phyloP scores from a whole-genome alignment of 2,113 vertebrate species.

The Mesoclemmys tuberculata region DNA sequence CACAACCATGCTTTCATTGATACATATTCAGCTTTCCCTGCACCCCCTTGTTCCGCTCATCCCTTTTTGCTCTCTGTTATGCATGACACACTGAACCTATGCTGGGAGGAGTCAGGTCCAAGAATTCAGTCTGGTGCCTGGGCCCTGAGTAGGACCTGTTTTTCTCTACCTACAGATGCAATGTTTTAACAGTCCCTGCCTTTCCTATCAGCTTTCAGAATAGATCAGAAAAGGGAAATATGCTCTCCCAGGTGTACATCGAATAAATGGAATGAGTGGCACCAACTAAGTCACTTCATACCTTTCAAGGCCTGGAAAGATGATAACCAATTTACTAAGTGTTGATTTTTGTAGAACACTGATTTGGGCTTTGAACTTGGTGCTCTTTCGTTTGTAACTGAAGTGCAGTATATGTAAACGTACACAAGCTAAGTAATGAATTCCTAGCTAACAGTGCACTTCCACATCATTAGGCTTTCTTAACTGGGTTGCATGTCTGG shows the following conservation, averaged over 20 bases:
- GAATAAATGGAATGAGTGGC: not conserved
- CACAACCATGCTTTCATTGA: not conserved
- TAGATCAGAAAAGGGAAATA: not conserved
- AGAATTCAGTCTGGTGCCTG: not conserved
- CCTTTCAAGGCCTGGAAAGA: not conserved
- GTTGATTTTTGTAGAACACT: not conserved
- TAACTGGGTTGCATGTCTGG: not conserved
- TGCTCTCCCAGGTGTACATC: not conserved
- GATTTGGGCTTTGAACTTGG: not conserved
- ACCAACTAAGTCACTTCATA: fast-evolving
- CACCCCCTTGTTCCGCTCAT: not conserved
- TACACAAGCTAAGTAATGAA: fast-evolving
- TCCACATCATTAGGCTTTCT: not conserved
- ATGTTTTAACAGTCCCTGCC: not conserved
- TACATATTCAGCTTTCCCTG: not conserved
- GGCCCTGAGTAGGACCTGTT: not conserved
- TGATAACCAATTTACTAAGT: not conserved
- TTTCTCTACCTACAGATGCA: not conserved
- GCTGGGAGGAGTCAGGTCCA: not conserved
- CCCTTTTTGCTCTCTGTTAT: not conserved
- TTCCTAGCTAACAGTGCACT: not conserved
- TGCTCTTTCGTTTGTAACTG: not conserved
- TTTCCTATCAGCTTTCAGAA: not conserved
- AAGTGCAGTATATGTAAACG: not conserved
- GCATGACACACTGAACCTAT: fast-evolving